Percentiles rank a stretch among this genome's conserved stretches.
Evolutionary conservation across 53 echinoderm and acorn worm genomes (phyloP).

Genomic region (Crossaster papposus): DNA sequence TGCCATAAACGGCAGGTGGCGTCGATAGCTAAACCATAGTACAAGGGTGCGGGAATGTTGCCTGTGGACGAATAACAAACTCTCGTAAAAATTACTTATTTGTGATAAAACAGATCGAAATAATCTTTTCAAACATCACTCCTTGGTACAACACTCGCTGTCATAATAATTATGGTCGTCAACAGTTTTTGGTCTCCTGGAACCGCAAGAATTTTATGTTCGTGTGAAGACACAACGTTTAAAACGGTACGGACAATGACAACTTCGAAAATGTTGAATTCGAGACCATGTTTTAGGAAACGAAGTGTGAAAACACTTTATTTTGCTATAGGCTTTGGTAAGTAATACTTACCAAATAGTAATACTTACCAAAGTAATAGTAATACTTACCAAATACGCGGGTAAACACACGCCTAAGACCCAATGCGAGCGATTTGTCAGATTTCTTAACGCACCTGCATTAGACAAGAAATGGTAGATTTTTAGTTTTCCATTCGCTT

Average conservation of each 20-base stretch:
- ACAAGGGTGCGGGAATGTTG: conserved; percentile 68
- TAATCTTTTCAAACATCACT: background rate
- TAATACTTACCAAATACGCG: conserved; percentile 57
- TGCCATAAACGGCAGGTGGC: conserved; percentile 71
- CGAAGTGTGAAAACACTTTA: too few relatives aligned
- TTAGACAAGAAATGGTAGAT: background rate
- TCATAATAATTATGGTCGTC: too few relatives aligned
- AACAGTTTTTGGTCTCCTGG: too few relatives aligned
- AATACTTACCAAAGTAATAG: conserved; percentile 43
- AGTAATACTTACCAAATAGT: too few relatives aligned
- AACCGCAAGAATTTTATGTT: too few relatives aligned
- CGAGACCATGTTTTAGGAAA: too few relatives aligned
- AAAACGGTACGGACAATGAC: too few relatives aligned
- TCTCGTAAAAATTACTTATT: background rate
- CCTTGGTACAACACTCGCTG: too few relatives aligned
- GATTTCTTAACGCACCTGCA: conserved; percentile 65
- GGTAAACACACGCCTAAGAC: conserved; percentile 55
- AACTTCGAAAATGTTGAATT: too few relatives aligned
- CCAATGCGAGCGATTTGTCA: conserved; percentile 64
- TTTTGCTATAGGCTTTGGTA: too few relatives aligned
- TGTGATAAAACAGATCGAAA: background rate
- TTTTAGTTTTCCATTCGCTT: background rate
- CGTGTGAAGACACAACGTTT: too few relatives aligned
- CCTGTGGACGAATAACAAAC: too few relatives aligned
- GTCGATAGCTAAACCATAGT: conserved; percentile 72